Percentiles rank a stretch among this genome's conserved stretches.
Conservation (phyloP, 2,797 vertebrate species). For the Natrix natrix region DNA sequence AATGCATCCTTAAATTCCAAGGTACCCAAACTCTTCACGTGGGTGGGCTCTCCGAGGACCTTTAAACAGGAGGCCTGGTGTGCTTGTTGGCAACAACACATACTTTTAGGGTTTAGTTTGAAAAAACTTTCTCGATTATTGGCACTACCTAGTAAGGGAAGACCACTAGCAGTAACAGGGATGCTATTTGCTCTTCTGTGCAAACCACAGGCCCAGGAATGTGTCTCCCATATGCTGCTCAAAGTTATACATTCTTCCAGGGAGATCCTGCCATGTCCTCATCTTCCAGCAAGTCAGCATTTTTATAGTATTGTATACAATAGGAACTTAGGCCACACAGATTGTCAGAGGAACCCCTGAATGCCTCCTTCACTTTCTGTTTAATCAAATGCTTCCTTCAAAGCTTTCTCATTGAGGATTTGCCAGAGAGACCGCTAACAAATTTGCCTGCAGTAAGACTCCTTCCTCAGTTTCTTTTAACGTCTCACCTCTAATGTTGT, state of each 20-base stretch:
- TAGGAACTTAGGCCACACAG: slow-evolving; percentile 20
- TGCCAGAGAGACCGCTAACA: neutral
- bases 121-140: neutral
- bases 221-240: neutral
- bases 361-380: slow-evolving; percentile 1
- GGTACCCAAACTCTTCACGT: neutral
- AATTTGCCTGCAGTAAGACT: neutral
- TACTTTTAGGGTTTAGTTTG: slow-evolving; percentile 8
- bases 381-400: slow-evolving; percentile 1
- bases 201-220: neutral
- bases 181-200: neutral
- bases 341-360: neutral
- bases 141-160: neutral
- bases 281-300: slow-evolving; percentile 12
- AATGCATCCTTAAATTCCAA: slow-evolving; percentile 3
- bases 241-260: slow-evolving; percentile 2
- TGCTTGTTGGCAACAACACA: neutral
- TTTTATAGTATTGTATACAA: neutral
- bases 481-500: neutral
- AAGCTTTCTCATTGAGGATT: neutral
- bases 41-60: slow-evolving; percentile 7
- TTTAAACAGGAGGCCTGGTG: neutral
- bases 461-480: neutral
- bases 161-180: neutral
- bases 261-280: neutral